Conservation (phyloP, 2,888 invertebrate genomes). For the Sminthurinus aureus region DNA sequence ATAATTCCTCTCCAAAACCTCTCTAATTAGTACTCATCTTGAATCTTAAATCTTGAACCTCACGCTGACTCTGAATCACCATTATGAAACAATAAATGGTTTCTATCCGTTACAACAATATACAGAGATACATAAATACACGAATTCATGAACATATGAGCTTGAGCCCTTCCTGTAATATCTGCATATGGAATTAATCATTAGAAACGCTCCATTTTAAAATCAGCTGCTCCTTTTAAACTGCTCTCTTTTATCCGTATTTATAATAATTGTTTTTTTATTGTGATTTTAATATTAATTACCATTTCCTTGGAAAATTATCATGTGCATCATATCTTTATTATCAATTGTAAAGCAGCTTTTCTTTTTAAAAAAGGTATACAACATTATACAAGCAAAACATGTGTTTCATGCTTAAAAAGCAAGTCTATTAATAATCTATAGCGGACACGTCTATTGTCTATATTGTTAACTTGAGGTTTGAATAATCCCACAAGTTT, state of each 20-base stretch:
- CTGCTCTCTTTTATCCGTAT: too few species aligned
- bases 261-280: too few species aligned
- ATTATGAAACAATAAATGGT: slow-evolving; percentile 24
- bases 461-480: not conserved
- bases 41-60: too few species aligned
- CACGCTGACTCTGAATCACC: slow-evolving; percentile 16
- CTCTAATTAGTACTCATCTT: slow-evolving; percentile 37
- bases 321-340: too few species aligned
- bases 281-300: not conserved
- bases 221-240: too few species aligned
- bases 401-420: too few species aligned
- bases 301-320: too few species aligned
- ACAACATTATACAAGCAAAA: too few species aligned
- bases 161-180: not conserved
- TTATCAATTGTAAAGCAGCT: too few species aligned
- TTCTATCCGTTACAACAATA: not conserved
- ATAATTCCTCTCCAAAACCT: slow-evolving; percentile 36
- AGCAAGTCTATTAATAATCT: not conserved
- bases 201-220: too few species aligned
- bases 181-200: too few species aligned
- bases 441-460: not conserved
- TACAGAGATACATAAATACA: not conserved
- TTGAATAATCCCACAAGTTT: slow-evolving; percentile 4
- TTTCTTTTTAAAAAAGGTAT: too few species aligned
- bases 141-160: not conserved